These are phyloP conservation scores for Triplophysa bombifrons DNA, from an alignment of 2,797 vertebrate genomes.

Conservation along the genomic window DNA sequence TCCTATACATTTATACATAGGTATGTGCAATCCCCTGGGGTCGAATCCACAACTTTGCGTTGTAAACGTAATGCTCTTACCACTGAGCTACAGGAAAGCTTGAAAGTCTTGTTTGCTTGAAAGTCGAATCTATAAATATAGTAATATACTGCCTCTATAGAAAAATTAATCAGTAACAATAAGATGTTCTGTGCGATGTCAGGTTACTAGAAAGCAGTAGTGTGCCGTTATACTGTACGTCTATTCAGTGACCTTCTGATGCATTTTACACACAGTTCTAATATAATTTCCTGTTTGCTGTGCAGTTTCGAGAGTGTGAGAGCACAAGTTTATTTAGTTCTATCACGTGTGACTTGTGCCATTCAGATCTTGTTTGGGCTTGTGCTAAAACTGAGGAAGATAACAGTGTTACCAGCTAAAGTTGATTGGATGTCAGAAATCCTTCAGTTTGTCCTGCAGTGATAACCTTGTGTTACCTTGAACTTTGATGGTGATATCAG, in stretches of 20 bases:
- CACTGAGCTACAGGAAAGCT: too few relatives aligned
- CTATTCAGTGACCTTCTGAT: background rate
- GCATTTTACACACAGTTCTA: background rate
- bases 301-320: background rate
- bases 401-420: too few relatives aligned
- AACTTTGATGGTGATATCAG: slow-evolving; percentile 9
- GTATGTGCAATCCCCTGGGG: too few relatives aligned
- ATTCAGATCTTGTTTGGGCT: background rate
- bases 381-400: background rate
- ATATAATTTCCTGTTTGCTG: background rate
- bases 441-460: background rate
- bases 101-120: background rate
- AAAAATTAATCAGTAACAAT: background rate
- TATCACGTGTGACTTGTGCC: too few relatives aligned
- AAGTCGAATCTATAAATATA: slow-evolving; percentile 24
- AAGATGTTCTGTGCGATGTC: background rate
- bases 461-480: background rate
- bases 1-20: too few relatives aligned
- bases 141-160: background rate
- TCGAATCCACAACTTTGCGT: too few relatives aligned
- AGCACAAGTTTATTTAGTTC: background rate
- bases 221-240: background rate
- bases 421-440: slow-evolving; percentile 17
- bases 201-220: background rate
- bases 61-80: too few relatives aligned